phyloP scores from a whole-genome alignment of 2,113 vertebrate genomes.

The Stercorarius parasiticus region DNA sequence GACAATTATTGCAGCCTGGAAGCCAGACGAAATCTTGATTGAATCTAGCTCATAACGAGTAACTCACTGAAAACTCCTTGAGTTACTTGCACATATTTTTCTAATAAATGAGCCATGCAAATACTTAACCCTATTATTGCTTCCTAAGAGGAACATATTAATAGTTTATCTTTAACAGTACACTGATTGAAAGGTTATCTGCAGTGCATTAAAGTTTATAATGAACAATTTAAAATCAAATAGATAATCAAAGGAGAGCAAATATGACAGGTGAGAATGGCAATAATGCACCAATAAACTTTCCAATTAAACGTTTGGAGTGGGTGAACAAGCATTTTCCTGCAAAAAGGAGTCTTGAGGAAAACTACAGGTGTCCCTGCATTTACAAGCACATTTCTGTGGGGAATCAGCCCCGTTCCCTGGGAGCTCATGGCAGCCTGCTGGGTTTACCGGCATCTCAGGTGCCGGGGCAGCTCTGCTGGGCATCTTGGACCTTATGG shows the following conservation, averaged over 20 bases:
- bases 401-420: neutral
- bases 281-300: neutral
- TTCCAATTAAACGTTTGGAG: neutral
- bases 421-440: neutral
- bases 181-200: neutral
- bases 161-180: neutral
- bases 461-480: accelerated
- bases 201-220: neutral
- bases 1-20: neutral
- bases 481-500: neutral
- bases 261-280: neutral
- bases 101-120: constrained; percentile 45
- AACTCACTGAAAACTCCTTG: constrained; percentile 50
- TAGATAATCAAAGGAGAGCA: neutral
- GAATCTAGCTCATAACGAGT: constrained; percentile 30
- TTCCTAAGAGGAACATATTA: neutral
- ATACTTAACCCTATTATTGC: constrained; percentile 45
- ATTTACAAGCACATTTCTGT: neutral
- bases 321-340: neutral
- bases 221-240: neutral
- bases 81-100: constrained; percentile 63
- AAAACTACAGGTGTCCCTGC: neutral
- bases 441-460: neutral
- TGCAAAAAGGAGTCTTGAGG: neutral
- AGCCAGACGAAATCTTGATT: constrained; percentile 36